Evolutionary conservation across 2,113 vertebrate genomes (phyloP).

Genomic region (Brachypteracias leptosomus): DNA sequence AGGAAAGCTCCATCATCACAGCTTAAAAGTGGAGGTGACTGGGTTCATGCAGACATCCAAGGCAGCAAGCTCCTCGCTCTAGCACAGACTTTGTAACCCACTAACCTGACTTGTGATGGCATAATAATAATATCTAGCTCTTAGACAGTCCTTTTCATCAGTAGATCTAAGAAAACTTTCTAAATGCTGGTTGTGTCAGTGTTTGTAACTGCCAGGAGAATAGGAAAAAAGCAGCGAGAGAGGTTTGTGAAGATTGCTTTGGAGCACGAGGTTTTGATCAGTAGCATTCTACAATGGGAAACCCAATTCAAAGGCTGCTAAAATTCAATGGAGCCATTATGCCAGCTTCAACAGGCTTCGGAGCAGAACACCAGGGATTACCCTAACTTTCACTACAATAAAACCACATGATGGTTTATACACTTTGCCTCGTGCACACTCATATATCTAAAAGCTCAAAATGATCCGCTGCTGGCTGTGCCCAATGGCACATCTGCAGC

Average conservation of each 20-base stretch:
- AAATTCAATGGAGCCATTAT: background rate
- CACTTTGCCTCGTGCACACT: background rate
- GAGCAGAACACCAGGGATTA: background rate
- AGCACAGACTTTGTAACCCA: conserved; percentile 12
- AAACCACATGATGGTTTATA: background rate
- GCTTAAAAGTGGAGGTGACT: background rate
- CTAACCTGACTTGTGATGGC: background rate
- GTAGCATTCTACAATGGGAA: background rate
- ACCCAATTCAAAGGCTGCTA: background rate
- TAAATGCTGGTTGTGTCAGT: background rate
- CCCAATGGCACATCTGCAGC: background rate
- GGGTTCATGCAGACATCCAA: background rate
- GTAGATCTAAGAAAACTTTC: background rate
- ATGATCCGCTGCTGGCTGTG: background rate
- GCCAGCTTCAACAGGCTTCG: background rate
- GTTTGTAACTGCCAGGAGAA: background rate
- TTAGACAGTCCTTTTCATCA: background rate
- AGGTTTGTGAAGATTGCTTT: background rate
- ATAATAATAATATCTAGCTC: background rate
- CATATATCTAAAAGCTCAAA: background rate
- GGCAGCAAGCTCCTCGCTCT: background rate
- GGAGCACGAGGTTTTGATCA: conserved; percentile 8
- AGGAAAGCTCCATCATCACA: background rate
- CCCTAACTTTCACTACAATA: background rate
- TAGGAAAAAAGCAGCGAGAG: fast-evolving